Evolutionary conservation across 2,888 invertebrate species (phyloP), one percentile per base, ranked within the genome.

Genomic region (Drosophila subsilvestris): DNA sequence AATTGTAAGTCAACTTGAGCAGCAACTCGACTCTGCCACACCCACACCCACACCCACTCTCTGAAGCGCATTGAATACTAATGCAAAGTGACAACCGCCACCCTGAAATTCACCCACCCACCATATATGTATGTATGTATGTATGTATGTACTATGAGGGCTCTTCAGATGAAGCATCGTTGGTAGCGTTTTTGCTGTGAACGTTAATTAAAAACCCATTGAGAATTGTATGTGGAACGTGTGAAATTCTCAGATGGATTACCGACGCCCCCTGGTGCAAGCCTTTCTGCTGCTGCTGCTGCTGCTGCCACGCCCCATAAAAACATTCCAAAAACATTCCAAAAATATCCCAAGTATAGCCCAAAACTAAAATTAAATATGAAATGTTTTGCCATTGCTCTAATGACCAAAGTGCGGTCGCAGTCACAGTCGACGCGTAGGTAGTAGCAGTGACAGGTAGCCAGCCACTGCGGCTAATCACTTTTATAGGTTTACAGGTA

Each of bases 11-110:
- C 48, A 63, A 49, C 43, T 61, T 43, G 51, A 63, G 63, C 43
- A 48, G 2, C 47, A 22, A 14, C 14, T 12, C 8, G 5, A 17
- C 22, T 37, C 9, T 29, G 20, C 7, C 20, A 6, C 25, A 0
- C 25, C 25, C 25, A 25, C 25, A 0, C 25, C 6, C 29, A 56
- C 44, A 49, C 25, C 57, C 32, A 48, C 75, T 58, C 67, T 54
- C 58, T 66, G 51, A 57, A 68, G 78, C 45, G 65, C 80, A 81
- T 83, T 88, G 68, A 83, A 88, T 86, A 66, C 50, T 44, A 70
- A 70, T 88, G 72, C 67, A 76, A 73, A 88, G 73, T 82, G 83
- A 66, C 63, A 60, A 29, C 22, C 60, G 32, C 45, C 22, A 49
- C 53, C 27, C 27, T 27, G 10, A 14, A 18, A 9, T 10, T n/a